phyloP scores from a whole-genome alignment of 2,797 vertebrate species.

The Tympanoctomys barrerae region DNA sequence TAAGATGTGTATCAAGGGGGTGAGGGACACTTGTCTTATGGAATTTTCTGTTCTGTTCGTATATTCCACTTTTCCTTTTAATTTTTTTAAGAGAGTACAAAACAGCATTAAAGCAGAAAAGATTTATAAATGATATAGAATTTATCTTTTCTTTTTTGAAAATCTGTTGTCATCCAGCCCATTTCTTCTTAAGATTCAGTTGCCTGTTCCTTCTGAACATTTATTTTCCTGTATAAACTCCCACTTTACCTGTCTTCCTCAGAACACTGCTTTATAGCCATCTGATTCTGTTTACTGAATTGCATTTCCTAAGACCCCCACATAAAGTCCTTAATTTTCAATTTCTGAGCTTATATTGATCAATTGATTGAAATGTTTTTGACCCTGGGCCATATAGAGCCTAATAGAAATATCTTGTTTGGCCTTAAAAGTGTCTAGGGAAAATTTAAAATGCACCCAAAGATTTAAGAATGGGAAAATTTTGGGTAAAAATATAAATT shows the following conservation, averaged over 20 bases:
- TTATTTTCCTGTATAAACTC: background rate
- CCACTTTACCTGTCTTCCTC: background rate
- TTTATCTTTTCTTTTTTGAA: background rate
- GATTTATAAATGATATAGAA: too few species aligned
- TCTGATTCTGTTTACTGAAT: background rate
- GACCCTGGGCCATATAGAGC: background rate
- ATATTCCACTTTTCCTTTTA: background rate
- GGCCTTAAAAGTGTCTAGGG: background rate
- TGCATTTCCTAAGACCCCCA: background rate
- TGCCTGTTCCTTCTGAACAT: background rate
- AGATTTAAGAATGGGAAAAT: slow-evolving; percentile 46
- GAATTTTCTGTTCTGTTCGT: background rate
- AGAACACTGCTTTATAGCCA: background rate
- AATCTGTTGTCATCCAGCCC: background rate
- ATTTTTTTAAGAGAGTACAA: too few species aligned
- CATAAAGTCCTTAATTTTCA: background rate
- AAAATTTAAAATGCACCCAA: background rate
- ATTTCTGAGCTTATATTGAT: slow-evolving; percentile 9
- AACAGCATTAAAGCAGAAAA: too few species aligned
- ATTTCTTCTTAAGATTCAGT: background rate
- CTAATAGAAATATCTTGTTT: slow-evolving; percentile 42
- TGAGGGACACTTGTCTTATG: background rate
- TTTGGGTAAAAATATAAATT: slow-evolving; percentile 58
- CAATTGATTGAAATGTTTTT: background rate
- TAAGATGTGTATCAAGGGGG: background rate